Base-by-base conservation (phyloP, 2,113 vertebrate genomes). In the Ariopsis seemanni region DNA sequence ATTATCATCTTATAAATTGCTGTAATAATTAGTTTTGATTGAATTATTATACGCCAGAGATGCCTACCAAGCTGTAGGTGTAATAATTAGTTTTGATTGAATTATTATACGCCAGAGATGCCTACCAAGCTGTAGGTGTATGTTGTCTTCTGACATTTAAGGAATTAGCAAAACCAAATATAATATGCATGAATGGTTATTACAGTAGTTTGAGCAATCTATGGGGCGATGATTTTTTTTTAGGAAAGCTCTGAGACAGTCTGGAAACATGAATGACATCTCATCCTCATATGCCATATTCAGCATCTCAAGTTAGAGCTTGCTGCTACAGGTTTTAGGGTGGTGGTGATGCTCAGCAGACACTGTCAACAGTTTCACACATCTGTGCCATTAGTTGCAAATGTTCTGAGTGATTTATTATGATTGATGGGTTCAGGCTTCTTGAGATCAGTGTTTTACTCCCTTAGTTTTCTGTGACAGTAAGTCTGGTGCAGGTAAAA, bases 391-490 rank as follows among this genome's bases (percentile, higher is more conserved):
- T 89, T 88, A 84, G 62, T 80, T 84, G 74, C 42, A 83, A 72
- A 71, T 62, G 81, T 83, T 82, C 42, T 55, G 85, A 85, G 81
- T 86, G 85, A 88, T 89, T 90, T 86, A 90, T 90, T 86, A 86
- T 86, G 63, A 74, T 50, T 82, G 86, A 90, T 88, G 85, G 86
- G 83, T 89, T 88, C 75, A 86, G 65, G 77, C 81, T 84, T 85
- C 86, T 84, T 57, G 81, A 87, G 72, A 69, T 82, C 71, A 27
- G 20, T 89, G 86, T 82, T 89, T 60, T 85, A 75, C 77, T 91
- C 86, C 71, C 75, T 88, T 84, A 88, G 86, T 83, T 79, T 89
- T 91, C 87, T 85, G 86, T 84, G 84, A 77, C 84, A 85, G 90
- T 89, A 87, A 90, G 83, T 84, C 87, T 91, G 89, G 72, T 83